Evolutionary conservation across 2,888 invertebrate species (phyloP).

Genomic region (Neuroscelio doddi): DNA sequence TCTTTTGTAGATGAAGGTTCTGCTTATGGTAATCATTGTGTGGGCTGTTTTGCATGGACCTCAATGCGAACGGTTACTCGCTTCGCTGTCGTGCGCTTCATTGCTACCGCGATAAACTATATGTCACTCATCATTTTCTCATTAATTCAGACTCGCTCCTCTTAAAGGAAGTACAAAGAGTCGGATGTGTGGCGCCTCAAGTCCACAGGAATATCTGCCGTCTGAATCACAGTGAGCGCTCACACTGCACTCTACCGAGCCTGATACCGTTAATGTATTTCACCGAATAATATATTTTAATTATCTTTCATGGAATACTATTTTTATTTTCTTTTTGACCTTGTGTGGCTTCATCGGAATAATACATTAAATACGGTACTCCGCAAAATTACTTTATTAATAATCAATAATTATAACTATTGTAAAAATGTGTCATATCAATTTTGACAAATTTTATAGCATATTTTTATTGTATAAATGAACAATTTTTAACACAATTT

Average conservation of each 20-base stretch:
- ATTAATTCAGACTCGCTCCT: conserved; percentile 54
- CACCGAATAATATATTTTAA: conserved; percentile 6
- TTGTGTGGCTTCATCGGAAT: no score
- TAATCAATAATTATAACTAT: no score
- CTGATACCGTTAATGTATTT: conserved; percentile 32
- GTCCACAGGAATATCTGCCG: conserved; percentile 64
- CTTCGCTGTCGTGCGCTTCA: conserved; percentile 13
- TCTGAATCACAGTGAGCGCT: conserved; percentile 58
- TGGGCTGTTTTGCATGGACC: conserved; percentile 31
- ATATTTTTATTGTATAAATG: no score
- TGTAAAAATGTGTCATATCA: no score
- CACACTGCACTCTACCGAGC: conserved; percentile 7
- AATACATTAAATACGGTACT: no score
- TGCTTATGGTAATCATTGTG: conserved; percentile 39
- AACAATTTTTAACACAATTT: no score
- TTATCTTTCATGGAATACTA: not conserved
- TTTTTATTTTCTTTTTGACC: no score
- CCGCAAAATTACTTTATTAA: no score
- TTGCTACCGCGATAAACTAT: conserved; percentile 16
- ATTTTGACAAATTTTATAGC: no score
- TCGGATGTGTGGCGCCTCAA: conserved; percentile 65
- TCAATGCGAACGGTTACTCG: conserved; percentile 17
- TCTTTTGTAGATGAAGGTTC: conserved; percentile 21
- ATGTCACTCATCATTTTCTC: conserved; percentile 51
- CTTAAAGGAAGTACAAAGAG: conserved; percentile 59